Percentiles rank a stretch among this genome's conserved stretches.
phyloP scores from a whole-genome alignment of 2,888 invertebrate species.

The Athalia circularis region DNA sequence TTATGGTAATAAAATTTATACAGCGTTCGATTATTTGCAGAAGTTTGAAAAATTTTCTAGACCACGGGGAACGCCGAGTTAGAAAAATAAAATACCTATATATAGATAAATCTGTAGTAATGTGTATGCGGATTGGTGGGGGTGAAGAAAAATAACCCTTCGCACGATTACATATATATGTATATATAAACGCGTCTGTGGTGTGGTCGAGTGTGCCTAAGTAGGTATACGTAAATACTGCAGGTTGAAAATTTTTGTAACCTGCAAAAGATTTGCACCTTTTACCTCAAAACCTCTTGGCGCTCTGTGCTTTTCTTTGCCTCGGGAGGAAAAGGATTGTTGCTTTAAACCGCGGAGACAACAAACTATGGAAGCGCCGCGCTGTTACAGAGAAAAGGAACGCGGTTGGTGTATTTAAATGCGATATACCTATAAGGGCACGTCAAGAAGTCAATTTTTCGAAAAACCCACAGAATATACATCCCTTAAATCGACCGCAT shows the following conservation, averaged over 20 bases:
- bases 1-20: no score
- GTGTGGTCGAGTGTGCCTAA: no score
- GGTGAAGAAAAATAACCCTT: no score
- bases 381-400: no score
- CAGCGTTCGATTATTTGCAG: background rate
- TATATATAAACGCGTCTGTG: no score
- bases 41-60: background rate
- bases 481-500: constrained; percentile 63
- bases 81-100: constrained; percentile 30
- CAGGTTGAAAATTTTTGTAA: no score
- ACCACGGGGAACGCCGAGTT: background rate
- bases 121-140: no score
- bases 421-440: background rate
- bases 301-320: background rate
- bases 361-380: background rate
- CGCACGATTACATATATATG: no score
- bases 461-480: background rate
- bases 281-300: no score
- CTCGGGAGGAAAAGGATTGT: constrained; percentile 15
- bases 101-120: background rate
- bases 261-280: no score
- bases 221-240: no score
- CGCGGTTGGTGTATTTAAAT: no score
- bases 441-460: constrained; percentile 61
- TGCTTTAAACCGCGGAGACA: constrained; percentile 14